These are phyloP conservation scores for Hylaeus volcanicus DNA, from an alignment of 1,140 invertebrate genomes.

Conservation along the genomic window DNA sequence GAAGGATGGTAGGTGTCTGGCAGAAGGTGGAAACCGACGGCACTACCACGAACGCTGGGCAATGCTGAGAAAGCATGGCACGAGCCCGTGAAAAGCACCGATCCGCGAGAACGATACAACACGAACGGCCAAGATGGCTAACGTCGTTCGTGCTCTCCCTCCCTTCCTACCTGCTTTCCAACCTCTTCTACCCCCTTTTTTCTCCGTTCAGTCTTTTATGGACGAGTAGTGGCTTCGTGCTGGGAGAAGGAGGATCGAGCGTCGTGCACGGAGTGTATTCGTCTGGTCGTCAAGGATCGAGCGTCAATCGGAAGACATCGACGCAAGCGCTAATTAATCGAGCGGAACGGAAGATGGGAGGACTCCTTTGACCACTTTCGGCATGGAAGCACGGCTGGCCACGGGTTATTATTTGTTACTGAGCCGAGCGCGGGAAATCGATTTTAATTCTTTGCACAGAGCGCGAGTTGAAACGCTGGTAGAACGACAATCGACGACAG, in stretches of 20 bases:
- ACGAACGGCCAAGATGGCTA: constrained; percentile 57
- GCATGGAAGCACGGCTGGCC: background rate
- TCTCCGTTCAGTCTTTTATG: constrained; percentile 24
- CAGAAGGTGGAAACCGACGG: constrained; percentile 37
- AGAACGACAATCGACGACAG: too few relatives aligned
- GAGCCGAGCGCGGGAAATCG: too few relatives aligned
- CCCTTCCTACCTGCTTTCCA: constrained; percentile 2
- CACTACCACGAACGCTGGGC: constrained; percentile 18
- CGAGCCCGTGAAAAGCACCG: constrained; percentile 52
- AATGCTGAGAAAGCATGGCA: constrained; percentile 56
- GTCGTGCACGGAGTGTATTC: constrained; percentile 11
- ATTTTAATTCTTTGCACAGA: too few relatives aligned
- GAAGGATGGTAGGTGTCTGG: constrained; percentile 47
- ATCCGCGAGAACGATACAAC: constrained; percentile 65
- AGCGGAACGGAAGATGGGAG: background rate
- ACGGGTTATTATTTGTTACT: background rate
- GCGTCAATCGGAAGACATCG: constrained; percentile 32
- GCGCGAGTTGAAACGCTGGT: too few relatives aligned
- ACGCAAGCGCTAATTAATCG: constrained; percentile 16
- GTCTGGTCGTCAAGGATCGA: constrained; percentile 29
- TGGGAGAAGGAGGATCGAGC: constrained; percentile 4
- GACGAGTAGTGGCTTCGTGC: background rate
- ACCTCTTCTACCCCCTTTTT: background rate
- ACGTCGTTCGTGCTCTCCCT: constrained; percentile 38
- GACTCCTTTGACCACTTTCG: background rate